phyloP scores from a whole-genome alignment of 1,140 invertebrate species.

The Vanessa atalanta region DNA sequence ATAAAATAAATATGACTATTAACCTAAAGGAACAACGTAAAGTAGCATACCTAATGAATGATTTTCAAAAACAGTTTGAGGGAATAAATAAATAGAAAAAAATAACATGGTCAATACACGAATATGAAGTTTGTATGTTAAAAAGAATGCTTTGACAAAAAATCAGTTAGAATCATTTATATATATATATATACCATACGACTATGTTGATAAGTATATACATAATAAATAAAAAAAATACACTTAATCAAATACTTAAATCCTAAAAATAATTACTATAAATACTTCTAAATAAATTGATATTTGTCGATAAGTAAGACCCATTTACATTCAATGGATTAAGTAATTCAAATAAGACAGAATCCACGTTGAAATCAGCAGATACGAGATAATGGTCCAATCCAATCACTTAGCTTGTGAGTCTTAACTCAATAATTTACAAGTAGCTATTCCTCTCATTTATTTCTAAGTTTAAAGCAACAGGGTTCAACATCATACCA shows the following conservation, averaged over 20 bases:
- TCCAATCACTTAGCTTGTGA: slow-evolving; percentile 66
- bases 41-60: too few relatives aligned
- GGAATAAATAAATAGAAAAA: too few relatives aligned
- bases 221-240: too few relatives aligned
- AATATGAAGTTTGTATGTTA: too few relatives aligned
- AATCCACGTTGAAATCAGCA: slow-evolving; percentile 52
- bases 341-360: slow-evolving; percentile 54
- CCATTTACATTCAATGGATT: slow-evolving; percentile 55
- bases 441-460: slow-evolving; percentile 49
- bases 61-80: too few relatives aligned
- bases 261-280: not conserved
- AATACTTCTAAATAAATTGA: slow-evolving; percentile 14
- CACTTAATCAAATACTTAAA: not conserved
- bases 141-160: too few relatives aligned
- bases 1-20: too few relatives aligned
- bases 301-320: slow-evolving; percentile 25
- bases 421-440: slow-evolving; percentile 57
- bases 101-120: too few relatives aligned
- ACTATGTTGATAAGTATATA: too few relatives aligned
- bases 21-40: too few relatives aligned
- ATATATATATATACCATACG: too few relatives aligned
- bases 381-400: slow-evolving; percentile 64
- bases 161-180: too few relatives aligned
- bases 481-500: slow-evolving; percentile 1
- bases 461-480: slow-evolving; percentile 48